Evolutionary conservation across 1,140 invertebrate species (phyloP).

Genomic region (Rhizoglyphus robini): DNA sequence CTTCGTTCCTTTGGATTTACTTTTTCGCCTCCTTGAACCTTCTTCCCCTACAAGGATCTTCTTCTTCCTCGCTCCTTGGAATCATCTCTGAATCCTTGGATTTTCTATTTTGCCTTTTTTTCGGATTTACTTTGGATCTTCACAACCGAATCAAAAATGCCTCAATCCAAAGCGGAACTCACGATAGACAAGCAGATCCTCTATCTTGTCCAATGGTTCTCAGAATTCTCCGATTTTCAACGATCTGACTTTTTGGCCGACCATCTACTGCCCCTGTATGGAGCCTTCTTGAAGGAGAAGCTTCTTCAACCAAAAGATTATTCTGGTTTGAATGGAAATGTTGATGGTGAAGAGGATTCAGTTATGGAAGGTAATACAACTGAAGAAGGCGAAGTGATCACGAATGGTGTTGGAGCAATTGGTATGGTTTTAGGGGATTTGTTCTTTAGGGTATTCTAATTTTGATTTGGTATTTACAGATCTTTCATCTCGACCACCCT

Average conservation of each 20-base stretch:
- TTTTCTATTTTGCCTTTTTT: too few species aligned
- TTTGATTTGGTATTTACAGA: not conserved
- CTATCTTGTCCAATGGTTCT: constrained; percentile 70
- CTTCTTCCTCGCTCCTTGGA: too few species aligned
- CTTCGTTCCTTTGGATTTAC: too few species aligned
- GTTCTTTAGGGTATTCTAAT: not conserved
- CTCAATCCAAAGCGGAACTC: not conserved
- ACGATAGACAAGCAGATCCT: constrained; percentile 40
- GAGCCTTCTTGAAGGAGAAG: not conserved
- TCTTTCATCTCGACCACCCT: constrained; percentile 50
- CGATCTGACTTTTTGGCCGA: constrained; percentile 54
- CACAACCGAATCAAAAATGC: too few species aligned
- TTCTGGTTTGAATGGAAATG: not conserved
- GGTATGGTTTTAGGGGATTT: not conserved
- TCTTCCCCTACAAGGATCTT: too few species aligned
- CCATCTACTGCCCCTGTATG: constrained; percentile 49
- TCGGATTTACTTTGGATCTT: too few species aligned
- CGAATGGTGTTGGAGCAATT: constrained; percentile 48
- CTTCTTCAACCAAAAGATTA: constrained; percentile 30
- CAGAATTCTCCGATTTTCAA: constrained; percentile 73
- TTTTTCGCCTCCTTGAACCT: too few species aligned
- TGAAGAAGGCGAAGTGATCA: constrained; percentile 54
- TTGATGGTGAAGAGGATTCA: not conserved
- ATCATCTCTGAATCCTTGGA: too few species aligned
- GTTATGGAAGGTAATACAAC: constrained; percentile 40